Evolutionary conservation across 2,797 vertebrate genomes (phyloP), one percentile per base, ranked within the genome.

Genomic region (Halcyon smyrnensis): DNA sequence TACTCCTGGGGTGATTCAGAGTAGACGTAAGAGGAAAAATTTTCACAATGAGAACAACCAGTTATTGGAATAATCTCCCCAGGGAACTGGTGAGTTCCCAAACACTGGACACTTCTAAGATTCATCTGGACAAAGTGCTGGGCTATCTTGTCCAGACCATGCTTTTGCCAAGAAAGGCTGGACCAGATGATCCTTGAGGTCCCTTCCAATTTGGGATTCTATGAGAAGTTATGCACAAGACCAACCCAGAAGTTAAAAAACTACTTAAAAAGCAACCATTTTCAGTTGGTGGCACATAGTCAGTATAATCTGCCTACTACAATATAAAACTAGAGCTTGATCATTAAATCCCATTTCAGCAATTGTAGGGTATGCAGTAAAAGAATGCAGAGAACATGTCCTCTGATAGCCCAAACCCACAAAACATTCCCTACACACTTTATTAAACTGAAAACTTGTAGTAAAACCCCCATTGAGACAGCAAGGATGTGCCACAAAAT

Each of bases 391-490:
- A 71, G 9, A 92, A 60, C 14, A 17, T 1, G 32, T 65, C 59
- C n/a, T 82, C 27, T 30, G 69, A 4, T 76, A 95, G 82, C 27
- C 5, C 41, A 84, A 94, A 59, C 4, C 30, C 27, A 65, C 23
- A 69, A 68, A 87, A 46, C 54, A 79, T 23, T 97, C 59, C 54
- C 74, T 71, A 68, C 3, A 17, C 16, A 11, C 17, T 67, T 60
- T 11, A 88, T 84, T 86, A 92, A 90, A 79, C 70, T 87, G 51
- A 92, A 84, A 93, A 93, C 39, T 65, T 79, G 20, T 20, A 51
- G 12, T 51, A 62, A 82, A 87, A 8, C 10, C 8, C 27, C 6
- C 9, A 43, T 16, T 1, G 12, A 78, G 57, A 63, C n/a, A 74
- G 60, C 36, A 60, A 43, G 5, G 51, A 67, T 54, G 39, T 68